A percentile compares a stretch with the other conserved stretches of the same genome.
Conservation (phyloP, 2,888 invertebrate genomes). For the Lissonota sp. region DNA sequence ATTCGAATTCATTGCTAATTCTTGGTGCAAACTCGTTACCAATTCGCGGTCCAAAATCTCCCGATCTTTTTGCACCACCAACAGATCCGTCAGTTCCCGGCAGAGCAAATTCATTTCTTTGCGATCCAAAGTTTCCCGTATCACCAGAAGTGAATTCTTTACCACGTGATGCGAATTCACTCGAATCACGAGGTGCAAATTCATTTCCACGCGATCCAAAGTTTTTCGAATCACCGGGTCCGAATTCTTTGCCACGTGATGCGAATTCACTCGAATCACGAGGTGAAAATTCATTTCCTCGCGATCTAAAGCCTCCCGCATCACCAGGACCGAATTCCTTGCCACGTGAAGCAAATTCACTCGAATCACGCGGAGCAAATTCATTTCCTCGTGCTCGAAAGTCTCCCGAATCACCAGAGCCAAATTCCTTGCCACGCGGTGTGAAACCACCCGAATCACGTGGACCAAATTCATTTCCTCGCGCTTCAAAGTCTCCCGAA, state of each 20-base stretch:
- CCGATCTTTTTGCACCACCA: constrained; percentile 56
- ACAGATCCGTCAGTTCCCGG: constrained; percentile 52
- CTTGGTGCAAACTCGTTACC: constrained; percentile 35
- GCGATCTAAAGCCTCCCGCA: constrained; percentile 31
- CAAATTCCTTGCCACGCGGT: constrained; percentile 57
- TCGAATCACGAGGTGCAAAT: constrained; percentile 49
- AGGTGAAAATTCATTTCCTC: constrained; percentile 43
- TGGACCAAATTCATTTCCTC: constrained; percentile 18
- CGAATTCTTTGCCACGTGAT: constrained; percentile 57
- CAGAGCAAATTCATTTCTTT: constrained; percentile 59
- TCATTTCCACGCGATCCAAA: constrained; percentile 34
- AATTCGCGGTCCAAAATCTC: constrained; percentile 42
- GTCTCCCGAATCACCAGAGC: constrained; percentile 47
- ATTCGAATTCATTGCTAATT: constrained; percentile 14
- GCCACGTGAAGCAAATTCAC: constrained; percentile 45
- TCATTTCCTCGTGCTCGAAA: constrained; percentile 6
- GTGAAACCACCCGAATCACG: constrained; percentile 45
- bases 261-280: constrained; percentile 50
- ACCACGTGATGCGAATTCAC: constrained; percentile 44
- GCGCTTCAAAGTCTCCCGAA: too few relatives aligned
- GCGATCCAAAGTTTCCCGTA: constrained; percentile 34
- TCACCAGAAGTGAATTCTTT: constrained; percentile 61
- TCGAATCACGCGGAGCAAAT: constrained; percentile 36
- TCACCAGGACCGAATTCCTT: constrained; percentile 61
- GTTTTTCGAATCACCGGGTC: constrained; percentile 49